Evolutionary conservation across 2,888 invertebrate species (phyloP).

Genomic region (Galeopsomyia nigrocyanea): DNA sequence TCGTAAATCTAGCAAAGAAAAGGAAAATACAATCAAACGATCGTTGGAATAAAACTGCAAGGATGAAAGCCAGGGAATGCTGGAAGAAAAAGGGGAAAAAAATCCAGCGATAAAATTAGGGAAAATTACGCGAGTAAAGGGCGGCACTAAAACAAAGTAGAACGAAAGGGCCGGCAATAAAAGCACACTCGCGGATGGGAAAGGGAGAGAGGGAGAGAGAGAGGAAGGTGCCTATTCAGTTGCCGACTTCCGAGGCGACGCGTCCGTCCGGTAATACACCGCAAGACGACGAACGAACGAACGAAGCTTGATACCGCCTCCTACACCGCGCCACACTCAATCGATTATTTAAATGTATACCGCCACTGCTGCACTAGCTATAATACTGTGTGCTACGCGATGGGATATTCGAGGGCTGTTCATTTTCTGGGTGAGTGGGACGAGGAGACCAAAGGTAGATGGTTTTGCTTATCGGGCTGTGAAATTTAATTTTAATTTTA

Average conservation of each 20-base stretch:
- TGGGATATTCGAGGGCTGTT: not conserved
- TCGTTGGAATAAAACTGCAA: no score
- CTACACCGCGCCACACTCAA: constrained; percentile 45
- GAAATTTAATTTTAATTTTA: no score
- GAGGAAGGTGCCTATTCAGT: constrained; percentile 2
- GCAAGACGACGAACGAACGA: constrained; percentile 4
- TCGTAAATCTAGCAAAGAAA: no score
- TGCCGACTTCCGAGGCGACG: constrained; percentile 24
- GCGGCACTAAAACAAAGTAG: constrained; percentile 38
- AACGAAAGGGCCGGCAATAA: constrained; percentile 35
- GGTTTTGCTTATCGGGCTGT: no score
- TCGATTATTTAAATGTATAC: constrained; percentile 56
- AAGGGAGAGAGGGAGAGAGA: constrained; percentile 13
- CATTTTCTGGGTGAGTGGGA: not conserved
- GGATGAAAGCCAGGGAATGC: not conserved
- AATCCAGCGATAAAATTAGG: constrained; percentile 40
- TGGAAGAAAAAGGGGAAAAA: not conserved
- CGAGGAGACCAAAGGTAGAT: not conserved
- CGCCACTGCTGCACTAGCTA: constrained; percentile 51
- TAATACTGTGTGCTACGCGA: not conserved
- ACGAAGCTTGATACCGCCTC: constrained; percentile 30
- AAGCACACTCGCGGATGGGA: constrained; percentile 35
- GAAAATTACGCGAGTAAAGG: constrained; percentile 44
- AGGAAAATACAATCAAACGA: no score
- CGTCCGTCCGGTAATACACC: constrained; percentile 5